phyloP scores from a whole-genome alignment of 2,797 vertebrate species.

The Amazona finschi region DNA sequence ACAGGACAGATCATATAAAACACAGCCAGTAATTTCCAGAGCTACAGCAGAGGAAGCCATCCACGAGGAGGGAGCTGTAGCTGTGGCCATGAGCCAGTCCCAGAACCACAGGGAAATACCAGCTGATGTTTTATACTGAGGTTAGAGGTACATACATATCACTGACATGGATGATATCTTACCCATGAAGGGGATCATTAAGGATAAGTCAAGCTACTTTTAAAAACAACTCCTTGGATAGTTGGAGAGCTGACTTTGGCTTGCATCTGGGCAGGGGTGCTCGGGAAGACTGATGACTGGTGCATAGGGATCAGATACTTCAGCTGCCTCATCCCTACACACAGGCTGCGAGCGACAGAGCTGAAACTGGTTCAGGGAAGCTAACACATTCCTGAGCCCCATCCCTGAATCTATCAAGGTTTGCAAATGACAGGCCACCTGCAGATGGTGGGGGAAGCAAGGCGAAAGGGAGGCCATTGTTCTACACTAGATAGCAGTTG shows the following conservation, averaged over 20 bases:
- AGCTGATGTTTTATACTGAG: neutral
- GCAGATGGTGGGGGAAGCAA: neutral
- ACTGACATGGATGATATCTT: neutral
- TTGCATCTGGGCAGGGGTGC: neutral
- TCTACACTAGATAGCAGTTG: neutral
- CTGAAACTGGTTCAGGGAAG: neutral
- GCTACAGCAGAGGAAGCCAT: neutral
- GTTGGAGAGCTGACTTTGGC: neutral
- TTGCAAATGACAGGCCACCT: neutral
- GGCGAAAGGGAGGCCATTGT: neutral
- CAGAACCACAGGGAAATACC: neutral
- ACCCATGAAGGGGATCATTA: neutral
- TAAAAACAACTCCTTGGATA: neutral
- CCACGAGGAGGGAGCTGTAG: neutral
- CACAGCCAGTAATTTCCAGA: neutral
- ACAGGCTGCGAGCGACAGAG: neutral
- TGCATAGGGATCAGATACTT: neutral
- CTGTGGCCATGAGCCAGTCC: neutral
- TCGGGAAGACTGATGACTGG: neutral
- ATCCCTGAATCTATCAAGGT: neutral
- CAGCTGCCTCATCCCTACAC: neutral
- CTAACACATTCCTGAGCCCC: neutral
- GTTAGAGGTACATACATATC: neutral
- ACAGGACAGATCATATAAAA: neutral
- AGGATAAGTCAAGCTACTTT: neutral